Conservation (phyloP, 37 sponge, comb jelly and placozoan species). For the Petrosia ficiformis region DNA sequence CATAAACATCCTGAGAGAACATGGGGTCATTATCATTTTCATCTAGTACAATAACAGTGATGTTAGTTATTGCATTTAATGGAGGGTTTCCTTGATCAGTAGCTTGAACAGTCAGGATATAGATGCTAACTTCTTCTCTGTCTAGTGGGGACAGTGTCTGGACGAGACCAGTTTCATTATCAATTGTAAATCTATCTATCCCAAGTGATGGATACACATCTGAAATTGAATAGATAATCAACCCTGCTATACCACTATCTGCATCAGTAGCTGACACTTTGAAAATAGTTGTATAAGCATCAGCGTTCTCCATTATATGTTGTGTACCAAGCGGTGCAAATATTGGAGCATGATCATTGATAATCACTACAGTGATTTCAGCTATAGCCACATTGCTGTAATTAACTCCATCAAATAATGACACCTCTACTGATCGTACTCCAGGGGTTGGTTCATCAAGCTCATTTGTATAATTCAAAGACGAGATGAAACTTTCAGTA, state of each 20-base stretch:
- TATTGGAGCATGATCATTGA: conserved; percentile 54
- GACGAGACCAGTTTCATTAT: conserved; percentile 28
- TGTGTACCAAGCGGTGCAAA: conserved; percentile 27
- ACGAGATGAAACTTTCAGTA: conserved; percentile 17
- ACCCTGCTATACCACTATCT: conserved; percentile 45
- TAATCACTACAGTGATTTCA: background rate
- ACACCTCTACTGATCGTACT: conserved; percentile 20
- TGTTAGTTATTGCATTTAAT: conserved; percentile 12
- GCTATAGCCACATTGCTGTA: conserved; percentile 42
- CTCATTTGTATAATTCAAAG: conserved; percentile 44
- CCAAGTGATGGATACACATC: conserved; percentile 18
- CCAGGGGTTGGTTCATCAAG: conserved; percentile 44
- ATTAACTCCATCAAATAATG: conserved; percentile 46
- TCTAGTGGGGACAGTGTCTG: conserved; percentile 40
- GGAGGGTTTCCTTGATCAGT: conserved; percentile 17
- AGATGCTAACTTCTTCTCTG: conserved; percentile 25
- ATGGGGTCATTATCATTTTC: conserved; percentile 48
- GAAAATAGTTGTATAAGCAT: background rate
- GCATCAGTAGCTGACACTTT: conserved; percentile 31
- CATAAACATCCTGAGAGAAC: conserved; percentile 18
- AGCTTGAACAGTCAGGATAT: conserved; percentile 44
- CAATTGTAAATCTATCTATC: background rate
- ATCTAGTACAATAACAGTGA: conserved; percentile 49
- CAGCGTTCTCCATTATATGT: conserved; percentile 6
- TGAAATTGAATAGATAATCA: conserved; percentile 23